Percentiles rank a stretch among this genome's conserved stretches.
These are phyloP conservation scores for Lissonota sp. DNA, from an alignment of 2,888 invertebrate species.

Conservation along the genomic window DNA sequence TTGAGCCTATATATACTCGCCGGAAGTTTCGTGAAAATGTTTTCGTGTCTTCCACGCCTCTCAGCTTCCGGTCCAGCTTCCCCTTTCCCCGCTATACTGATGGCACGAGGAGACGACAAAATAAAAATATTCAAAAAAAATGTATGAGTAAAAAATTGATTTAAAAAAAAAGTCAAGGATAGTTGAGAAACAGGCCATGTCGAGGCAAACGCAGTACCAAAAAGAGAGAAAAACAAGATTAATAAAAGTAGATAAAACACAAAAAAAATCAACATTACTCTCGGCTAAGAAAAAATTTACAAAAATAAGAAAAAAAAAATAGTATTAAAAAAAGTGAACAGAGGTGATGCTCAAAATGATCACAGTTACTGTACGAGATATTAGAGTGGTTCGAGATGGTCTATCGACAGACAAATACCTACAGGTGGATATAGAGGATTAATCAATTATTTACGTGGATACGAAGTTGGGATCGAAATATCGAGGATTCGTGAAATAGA, in stretches of 20 bases:
- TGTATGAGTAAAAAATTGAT: neutral
- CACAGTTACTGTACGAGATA: slow-evolving; percentile 14
- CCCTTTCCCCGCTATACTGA: slow-evolving; percentile 27
- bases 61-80: slow-evolving; percentile 11
- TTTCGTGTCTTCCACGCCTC: slow-evolving; percentile 13
- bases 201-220: slow-evolving; percentile 52
- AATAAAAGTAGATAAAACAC: slow-evolving; percentile 11
- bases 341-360: slow-evolving; percentile 7
- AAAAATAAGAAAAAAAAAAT: slow-evolving; percentile 18
- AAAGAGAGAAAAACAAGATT: slow-evolving; percentile 24
- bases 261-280: slow-evolving; percentile 39
- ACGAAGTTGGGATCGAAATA: slow-evolving; percentile 63
- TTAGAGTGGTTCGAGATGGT: slow-evolving; percentile 27
- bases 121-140: slow-evolving; percentile 29
- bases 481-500: slow-evolving; percentile 55
- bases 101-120: slow-evolving; percentile 30
- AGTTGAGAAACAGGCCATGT: slow-evolving; percentile 32
- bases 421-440: slow-evolving; percentile 25
- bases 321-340: neutral
- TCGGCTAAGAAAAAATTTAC: slow-evolving; percentile 9
- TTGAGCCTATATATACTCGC: slow-evolving; percentile 28
- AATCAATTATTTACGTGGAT: slow-evolving; percentile 53
- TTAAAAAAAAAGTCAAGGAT: slow-evolving; percentile 18
- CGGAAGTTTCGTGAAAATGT: slow-evolving; percentile 22
- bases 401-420: slow-evolving; percentile 35